Evolutionary conservation across 2,888 invertebrate species (phyloP), one percentile per base, ranked within the genome.

Genomic region (Osedax frankpressi): DNA sequence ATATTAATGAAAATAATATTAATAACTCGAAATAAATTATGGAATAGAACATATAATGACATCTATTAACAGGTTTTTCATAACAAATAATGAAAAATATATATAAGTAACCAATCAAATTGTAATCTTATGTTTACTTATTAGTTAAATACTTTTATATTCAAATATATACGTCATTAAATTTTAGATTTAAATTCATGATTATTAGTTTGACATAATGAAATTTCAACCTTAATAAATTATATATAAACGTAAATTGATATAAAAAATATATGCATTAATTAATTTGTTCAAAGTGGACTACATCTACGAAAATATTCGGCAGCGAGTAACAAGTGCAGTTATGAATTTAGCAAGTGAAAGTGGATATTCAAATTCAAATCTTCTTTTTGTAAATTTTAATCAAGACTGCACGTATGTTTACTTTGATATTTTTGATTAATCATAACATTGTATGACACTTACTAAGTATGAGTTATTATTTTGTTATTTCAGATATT

Each of bases 391-490:
- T 86, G 93, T 94, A 81, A 94, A 93, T 87, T 96, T 96, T 85
- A 96, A 96, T 86, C 95, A 96, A 86, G 95, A 96, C 86, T 91
- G 90, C 89, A 92, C 94, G 95, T 95, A 91, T 92, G 93, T 90
- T 77, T 28, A 67, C 63, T 71, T 1, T 44, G 44, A 44, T 44
- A 44, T 44, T 6, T 44, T 6, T 44, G 19, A 11, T 11, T 6
- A 11, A 11, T 44, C 19, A 44, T 44, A 44, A n/a, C n/a, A n/a
- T n/a, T n/a, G n/a, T n/a, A n/a, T n/a, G n/a, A n/a, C n/a, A n/a
- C n/a, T n/a, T n/a, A n/a, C n/a, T n/a, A n/a, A n/a, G n/a, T n/a
- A n/a, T n/a, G n/a, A n/a, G n/a, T n/a, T n/a, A n/a, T n/a, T n/a
- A n/a, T n/a, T n/a, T n/a, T n/a, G n/a, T n/a, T n/a, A n/a, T n/a